Percentiles rank a stretch among this genome's conserved stretches.
Evolutionary conservation across 1,140 invertebrate species (phyloP).

Genomic region (Stegodyphus dumicola): DNA sequence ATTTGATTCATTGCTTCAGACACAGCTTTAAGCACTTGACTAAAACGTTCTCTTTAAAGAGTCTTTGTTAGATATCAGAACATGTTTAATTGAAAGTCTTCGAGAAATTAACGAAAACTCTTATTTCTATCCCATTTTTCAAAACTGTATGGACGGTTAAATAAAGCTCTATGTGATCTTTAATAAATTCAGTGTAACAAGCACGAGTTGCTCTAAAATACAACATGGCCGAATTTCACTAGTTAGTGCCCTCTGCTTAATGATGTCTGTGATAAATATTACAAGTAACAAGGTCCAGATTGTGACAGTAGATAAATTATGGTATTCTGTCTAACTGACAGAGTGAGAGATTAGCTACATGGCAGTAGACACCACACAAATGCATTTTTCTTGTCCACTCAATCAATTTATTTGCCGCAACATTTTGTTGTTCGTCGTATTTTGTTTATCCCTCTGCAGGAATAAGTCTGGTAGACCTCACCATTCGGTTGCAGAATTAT

Average conservation of each 20-base stretch:
- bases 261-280: constrained; percentile 36
- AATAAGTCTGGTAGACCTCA: background rate
- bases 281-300: constrained; percentile 11
- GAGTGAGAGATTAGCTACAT: constrained; percentile 23
- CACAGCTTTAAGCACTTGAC: no score
- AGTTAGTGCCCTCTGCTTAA: background rate
- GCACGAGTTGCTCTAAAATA: background rate
- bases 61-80: no score
- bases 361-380: constrained; percentile 29
- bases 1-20: no score
- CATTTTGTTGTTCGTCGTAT: constrained; percentile 4
- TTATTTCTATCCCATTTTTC: no score
- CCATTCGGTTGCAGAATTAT: no score
- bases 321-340: constrained; percentile 23
- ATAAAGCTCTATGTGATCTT: no score
- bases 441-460: background rate
- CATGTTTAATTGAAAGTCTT: no score
- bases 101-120: no score
- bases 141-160: no score
- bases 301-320: constrained; percentile 25
- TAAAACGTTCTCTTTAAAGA: no score
- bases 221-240: background rate
- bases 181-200: no score
- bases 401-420: constrained; percentile 15
- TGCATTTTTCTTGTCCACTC: constrained; percentile 21